phyloP scores from a whole-genome alignment of 2,888 invertebrate species.

The Cyaniris semiargus region DNA sequence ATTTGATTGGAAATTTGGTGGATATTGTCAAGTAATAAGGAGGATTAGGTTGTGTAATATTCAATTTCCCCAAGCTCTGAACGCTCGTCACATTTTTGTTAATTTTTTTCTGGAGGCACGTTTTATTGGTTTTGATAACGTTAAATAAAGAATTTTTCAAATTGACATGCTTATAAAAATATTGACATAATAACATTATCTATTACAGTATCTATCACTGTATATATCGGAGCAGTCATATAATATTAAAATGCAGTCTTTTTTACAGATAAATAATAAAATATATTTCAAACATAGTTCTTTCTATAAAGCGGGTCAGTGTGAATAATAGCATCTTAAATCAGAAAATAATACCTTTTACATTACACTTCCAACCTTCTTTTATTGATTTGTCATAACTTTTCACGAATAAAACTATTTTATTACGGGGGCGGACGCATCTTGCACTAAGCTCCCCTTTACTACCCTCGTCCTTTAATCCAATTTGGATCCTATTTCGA shows the following conservation, averaged over 20 bases:
- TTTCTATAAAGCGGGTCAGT: background rate
- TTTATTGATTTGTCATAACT: slow-evolving; percentile 46
- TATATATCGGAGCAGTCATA: background rate
- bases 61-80: background rate
- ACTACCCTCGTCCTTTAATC: slow-evolving; percentile 43
- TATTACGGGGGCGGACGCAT: slow-evolving; percentile 59
- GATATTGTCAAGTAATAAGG: slow-evolving; percentile 36
- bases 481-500: slow-evolving; percentile 44
- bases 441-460: slow-evolving; percentile 59
- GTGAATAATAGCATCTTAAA: background rate
- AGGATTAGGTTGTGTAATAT: slow-evolving; percentile 17
- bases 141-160: too few species aligned
- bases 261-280: background rate
- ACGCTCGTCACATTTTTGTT: background rate
- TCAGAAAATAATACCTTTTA: slow-evolving; percentile 6
- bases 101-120: background rate
- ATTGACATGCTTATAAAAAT: background rate
- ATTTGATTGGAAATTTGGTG: slow-evolving; percentile 33
- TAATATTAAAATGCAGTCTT: too few species aligned
- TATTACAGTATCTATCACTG: too few species aligned
- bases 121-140: background rate
- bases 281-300: background rate
- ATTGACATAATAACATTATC: background rate
- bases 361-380: slow-evolving; percentile 13
- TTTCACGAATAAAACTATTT: slow-evolving; percentile 72